A percentile compares a stretch with the other conserved stretches of the same genome.
These are phyloP conservation scores for Cryptotermes secundus DNA, from an alignment of 1,140 invertebrate genomes.

Conservation along the genomic window DNA sequence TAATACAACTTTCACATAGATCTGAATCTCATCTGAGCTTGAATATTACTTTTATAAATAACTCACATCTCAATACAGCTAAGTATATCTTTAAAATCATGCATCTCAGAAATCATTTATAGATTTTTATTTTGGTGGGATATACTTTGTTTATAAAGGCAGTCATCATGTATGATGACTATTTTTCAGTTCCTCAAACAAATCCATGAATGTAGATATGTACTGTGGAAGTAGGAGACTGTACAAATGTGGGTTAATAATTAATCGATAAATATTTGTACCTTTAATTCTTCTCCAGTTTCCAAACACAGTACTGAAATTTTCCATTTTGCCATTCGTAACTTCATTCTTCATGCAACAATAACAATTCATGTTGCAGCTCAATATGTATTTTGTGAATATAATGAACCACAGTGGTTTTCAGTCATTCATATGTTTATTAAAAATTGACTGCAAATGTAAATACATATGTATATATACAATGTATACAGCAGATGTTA, in stretches of 20 bases:
- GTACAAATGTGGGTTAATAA: neutral
- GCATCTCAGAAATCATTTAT: neutral
- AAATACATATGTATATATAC: neutral
- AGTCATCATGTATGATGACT: neutral
- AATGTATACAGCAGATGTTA: neutral
- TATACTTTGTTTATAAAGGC: neutral
- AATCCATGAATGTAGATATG: neutral
- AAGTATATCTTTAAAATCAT: neutral
- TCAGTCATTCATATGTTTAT: neutral
- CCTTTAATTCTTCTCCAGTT: neutral
- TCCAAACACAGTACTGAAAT: neutral
- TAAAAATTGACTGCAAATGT: neutral
- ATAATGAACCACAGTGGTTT: neutral
- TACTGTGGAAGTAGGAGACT: neutral
- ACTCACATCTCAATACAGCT: neutral
- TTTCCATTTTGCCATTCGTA: neutral
- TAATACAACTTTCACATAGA: no score
- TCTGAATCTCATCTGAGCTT: no score
- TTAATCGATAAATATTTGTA: neutral
- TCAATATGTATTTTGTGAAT: neutral
- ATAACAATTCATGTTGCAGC: neutral
- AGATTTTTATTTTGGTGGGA: neutral
- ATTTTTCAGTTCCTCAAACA: conserved; percentile 1
- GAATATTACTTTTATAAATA: neutral
- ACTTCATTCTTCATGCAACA: neutral